These are phyloP conservation scores for Athetis lepigone DNA, from an alignment of 2,888 invertebrate genomes.

Conservation along the genomic window DNA sequence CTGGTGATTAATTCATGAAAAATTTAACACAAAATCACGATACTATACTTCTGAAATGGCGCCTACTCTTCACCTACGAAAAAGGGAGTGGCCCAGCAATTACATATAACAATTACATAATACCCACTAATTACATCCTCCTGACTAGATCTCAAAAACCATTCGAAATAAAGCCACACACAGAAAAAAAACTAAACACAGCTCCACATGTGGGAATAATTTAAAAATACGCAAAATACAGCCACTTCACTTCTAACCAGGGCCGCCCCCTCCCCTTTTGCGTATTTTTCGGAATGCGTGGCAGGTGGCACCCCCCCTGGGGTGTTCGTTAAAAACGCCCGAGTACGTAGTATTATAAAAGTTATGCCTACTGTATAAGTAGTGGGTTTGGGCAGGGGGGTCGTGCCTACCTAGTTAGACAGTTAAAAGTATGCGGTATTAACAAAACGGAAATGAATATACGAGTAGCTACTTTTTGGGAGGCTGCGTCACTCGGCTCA, in stretches of 20 bases:
- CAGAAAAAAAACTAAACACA: conserved; percentile 82
- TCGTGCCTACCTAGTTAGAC: conserved; percentile 88
- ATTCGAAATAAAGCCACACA: conserved; percentile 43
- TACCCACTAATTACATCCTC: conserved; percentile 21
- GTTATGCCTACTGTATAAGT: conserved; percentile 91
- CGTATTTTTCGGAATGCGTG: conserved; percentile 91
- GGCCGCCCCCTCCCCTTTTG: conserved; percentile 79
- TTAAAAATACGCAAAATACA: conserved; percentile 90
- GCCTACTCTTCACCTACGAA: conserved; percentile 6
- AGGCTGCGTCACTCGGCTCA: conserved; percentile 87
- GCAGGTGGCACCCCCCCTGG: conserved; percentile 86
- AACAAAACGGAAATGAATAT: conserved; percentile 91
- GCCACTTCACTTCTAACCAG: conserved; percentile 89
- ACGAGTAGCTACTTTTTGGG: conserved; percentile 87
- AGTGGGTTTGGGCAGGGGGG: conserved; percentile 78
- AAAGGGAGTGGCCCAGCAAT: conserved; percentile 41
- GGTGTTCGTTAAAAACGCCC: conserved; percentile 90
- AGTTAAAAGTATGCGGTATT: conserved; percentile 91
- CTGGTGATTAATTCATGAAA: not conserved
- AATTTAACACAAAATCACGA: not conserved
- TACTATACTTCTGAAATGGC: not conserved
- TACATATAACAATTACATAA: conserved; percentile 27
- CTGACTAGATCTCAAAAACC: conserved; percentile 15
- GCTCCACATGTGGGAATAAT: conserved; percentile 87
- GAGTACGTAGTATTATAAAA: conserved; percentile 91